Evolutionary conservation across 2,797 vertebrate genomes (phyloP), one percentile per base, ranked within the genome.

Genomic region (Typhlichthys subterraneus): DNA sequence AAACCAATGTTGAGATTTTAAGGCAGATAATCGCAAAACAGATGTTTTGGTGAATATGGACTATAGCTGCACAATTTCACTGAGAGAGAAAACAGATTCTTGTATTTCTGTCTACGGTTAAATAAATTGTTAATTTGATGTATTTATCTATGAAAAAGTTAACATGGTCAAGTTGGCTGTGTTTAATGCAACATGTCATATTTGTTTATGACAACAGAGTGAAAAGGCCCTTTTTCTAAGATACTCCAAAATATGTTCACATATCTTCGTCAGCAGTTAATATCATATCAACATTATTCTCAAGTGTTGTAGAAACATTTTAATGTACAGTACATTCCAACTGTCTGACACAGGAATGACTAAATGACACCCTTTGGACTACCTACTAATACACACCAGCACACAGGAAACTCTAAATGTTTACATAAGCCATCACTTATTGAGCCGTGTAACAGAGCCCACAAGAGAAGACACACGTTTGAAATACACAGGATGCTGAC

Each of bases 101-200:
- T n/a, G 45, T 29, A 29, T 29, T 69, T 53, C 57, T 62, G 63
- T 79, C 50, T 55, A 72, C 70, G 76, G 45, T 72, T 68, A 73
- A 63, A 85, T 71, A 80, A 42, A 79, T 49, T 75, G 14, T 57
- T 23, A 8, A 5, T 65, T 4, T 59, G 59, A 84, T 4, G 23
- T 29, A 29, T 77, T 72, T 70, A 77, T 65, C 57, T 49, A 45
- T 67, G 53, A 75, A 76, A 66, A 61, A 12, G 4, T 1, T 17
- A 10, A 19, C 15, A 45, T 13, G 51, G 33, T n/a, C 63, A 4
- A 12, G 47, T 71, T 62, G 17, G 57, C 69, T 57, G 51, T 84
- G 84, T 84, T 85, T 82, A 80, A 70, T 68, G 53, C 71, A 76
- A 74, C 75, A 38, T 88, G 85, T 88, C 85, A 72, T 73, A 76